These are phyloP conservation scores for Artibeus jamaicensis DNA, from an alignment of 2,797 vertebrate species.

Conservation along the genomic window DNA sequence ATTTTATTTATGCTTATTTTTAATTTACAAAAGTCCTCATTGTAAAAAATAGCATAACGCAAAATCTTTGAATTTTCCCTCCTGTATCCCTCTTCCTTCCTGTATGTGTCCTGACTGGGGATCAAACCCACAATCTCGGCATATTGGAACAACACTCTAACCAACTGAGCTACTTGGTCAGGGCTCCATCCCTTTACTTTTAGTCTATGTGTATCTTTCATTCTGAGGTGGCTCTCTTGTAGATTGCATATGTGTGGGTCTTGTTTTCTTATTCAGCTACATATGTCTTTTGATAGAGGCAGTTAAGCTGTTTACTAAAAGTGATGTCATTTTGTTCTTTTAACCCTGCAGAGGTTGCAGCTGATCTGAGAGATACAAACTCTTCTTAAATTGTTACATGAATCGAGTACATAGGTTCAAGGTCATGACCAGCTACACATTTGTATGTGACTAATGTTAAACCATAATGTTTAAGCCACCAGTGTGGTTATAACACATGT, in stretches of 20 bases:
- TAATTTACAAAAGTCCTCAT: neutral
- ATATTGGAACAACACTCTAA: neutral
- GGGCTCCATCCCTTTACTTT: neutral
- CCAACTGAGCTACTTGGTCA: neutral
- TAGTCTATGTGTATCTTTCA: neutral
- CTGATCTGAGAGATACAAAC: neutral
- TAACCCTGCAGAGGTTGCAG: neutral
- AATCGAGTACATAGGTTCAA: neutral
- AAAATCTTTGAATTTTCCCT: constrained; percentile 11
- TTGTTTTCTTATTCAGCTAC: neutral
- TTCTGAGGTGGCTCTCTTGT: neutral
- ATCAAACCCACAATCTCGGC: neutral
- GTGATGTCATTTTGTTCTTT: neutral
- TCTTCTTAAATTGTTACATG: neutral
- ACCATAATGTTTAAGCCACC: neutral
- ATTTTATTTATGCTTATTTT: constrained; percentile 45
- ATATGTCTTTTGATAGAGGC: neutral
- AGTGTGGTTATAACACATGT: neutral
- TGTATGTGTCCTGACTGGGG: neutral
- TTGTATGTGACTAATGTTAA: neutral
- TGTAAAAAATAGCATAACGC: neutral
- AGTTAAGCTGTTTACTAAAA: neutral
- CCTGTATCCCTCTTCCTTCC: neutral
- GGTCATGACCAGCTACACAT: neutral
- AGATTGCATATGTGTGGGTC: neutral